Conservation (phyloP, 1,140 invertebrate species). For the Monomorium pharaonis region DNA sequence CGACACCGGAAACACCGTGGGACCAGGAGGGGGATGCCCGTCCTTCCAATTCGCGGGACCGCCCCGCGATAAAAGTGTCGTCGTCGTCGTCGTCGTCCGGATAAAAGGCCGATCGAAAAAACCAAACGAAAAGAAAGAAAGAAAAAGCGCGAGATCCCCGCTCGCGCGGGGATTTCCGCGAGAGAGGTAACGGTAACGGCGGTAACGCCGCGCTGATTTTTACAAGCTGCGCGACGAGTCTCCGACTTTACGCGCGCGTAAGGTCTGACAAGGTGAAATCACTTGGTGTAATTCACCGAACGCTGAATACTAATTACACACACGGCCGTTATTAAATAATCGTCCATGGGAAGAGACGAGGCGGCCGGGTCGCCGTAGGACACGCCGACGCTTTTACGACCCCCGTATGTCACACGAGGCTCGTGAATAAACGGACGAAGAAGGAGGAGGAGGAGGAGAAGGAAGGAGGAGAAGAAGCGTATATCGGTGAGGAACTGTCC, state of each 20-base stretch:
- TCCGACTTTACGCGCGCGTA: slow-evolving; percentile 31
- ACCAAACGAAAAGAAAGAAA: slow-evolving; percentile 24
- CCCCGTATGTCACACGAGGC: slow-evolving; percentile 39
- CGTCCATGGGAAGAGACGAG: neutral
- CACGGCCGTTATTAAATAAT: slow-evolving; percentile 67
- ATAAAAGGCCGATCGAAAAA: slow-evolving; percentile 12
- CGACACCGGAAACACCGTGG: neutral
- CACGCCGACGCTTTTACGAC: slow-evolving; percentile 55
- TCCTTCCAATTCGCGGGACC: slow-evolving; percentile 2
- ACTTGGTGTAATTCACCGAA: slow-evolving; percentile 54
- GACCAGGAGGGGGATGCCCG: neutral
- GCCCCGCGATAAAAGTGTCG: slow-evolving; percentile 47
- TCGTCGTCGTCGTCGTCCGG: slow-evolving; percentile 13
- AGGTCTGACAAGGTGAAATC: slow-evolving; percentile 55
- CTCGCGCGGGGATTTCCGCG: neutral
- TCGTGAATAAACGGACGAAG: slow-evolving; percentile 46
- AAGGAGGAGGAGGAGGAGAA: neutral
- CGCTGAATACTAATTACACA: slow-evolving; percentile 63
- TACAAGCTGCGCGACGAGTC: slow-evolving; percentile 20
- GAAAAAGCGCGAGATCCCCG: too few species aligned
- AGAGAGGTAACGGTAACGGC: slow-evolving; percentile 16
- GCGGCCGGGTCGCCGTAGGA: slow-evolving; percentile 16
- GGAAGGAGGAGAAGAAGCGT: neutral
- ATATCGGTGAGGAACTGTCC: neutral
- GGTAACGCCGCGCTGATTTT: slow-evolving; percentile 31